Percentiles rank a stretch among this genome's conserved stretches.
Evolutionary conservation across 2,797 vertebrate genomes (phyloP).

Genomic region (Neosilurus mollespiculum): DNA sequence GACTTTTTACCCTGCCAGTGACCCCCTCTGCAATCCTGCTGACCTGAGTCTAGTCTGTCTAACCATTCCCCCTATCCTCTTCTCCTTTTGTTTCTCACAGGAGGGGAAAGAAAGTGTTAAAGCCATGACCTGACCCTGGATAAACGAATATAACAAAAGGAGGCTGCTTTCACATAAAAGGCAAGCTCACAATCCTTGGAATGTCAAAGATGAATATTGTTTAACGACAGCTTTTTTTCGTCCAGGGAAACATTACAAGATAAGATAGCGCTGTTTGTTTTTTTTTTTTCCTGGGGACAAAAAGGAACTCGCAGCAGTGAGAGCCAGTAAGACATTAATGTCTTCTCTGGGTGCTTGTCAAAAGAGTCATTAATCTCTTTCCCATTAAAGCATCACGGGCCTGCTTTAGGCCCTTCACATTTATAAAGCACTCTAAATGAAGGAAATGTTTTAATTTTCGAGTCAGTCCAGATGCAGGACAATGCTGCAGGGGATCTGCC

Average conservation of each 20-base stretch:
- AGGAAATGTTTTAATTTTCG: conserved; percentile 54
- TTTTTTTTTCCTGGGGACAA: neutral
- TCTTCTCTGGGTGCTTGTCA: conserved; percentile 45
- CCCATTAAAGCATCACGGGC: conserved; percentile 54
- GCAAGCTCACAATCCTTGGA: neutral
- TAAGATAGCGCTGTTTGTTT: conserved; percentile 12
- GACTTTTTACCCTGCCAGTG: conserved; percentile 12
- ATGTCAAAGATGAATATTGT: neutral
- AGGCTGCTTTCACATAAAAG: conserved; percentile 3
- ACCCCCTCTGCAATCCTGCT: conserved; percentile 25
- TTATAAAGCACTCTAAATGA: conserved; percentile 57
- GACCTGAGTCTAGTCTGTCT: conserved; percentile 22
- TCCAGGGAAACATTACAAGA: conserved; percentile 21
- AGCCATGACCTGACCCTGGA: neutral
- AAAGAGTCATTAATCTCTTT: conserved; percentile 60
- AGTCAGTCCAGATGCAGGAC: conserved; percentile 41
- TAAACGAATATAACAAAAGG: neutral
- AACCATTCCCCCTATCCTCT: neutral
- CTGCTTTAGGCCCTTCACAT: conserved; percentile 54
- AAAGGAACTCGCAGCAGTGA: conserved; percentile 23
- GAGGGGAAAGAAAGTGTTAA: conserved; percentile 20
- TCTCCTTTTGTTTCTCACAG: conserved; percentile 9
- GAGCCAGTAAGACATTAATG: conserved; percentile 29
- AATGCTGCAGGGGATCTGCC: conserved; percentile 42
- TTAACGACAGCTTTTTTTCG: neutral